These are phyloP conservation scores for Trissolcus brochymenae DNA, from an alignment of 2,888 invertebrate genomes.

Conservation along the genomic window DNA sequence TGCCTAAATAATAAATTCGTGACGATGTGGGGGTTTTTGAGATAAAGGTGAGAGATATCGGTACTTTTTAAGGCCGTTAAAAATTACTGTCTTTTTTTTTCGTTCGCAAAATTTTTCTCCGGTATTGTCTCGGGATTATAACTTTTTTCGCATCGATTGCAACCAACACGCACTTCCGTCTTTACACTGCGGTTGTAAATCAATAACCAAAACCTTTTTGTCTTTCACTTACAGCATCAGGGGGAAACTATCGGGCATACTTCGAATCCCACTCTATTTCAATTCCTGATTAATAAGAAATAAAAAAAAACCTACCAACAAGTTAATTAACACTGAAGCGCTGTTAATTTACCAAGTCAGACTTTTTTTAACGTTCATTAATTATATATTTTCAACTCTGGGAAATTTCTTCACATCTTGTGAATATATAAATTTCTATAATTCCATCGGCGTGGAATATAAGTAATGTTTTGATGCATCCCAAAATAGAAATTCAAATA, in stretches of 20 bases:
- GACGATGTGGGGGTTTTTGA: neutral
- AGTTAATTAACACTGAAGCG: too few relatives aligned
- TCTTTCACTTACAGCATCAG: conserved; percentile 16
- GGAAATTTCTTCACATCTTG: too few relatives aligned
- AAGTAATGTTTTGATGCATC: too few relatives aligned
- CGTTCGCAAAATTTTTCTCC: neutral
- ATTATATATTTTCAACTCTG: too few relatives aligned
- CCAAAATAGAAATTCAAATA: too few relatives aligned
- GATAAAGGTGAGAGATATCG: conserved; percentile 15
- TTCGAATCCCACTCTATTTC: too few relatives aligned
- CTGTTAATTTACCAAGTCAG: too few relatives aligned
- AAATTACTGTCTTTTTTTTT: conserved; percentile 11
- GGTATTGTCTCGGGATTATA: conserved; percentile 27
- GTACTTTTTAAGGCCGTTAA: conserved; percentile 12
- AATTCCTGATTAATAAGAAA: too few relatives aligned
- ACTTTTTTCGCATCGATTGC: conserved; percentile 25
- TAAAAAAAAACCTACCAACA: too few relatives aligned
- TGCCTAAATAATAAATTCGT: conserved; percentile 25
- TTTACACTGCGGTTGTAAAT: conserved; percentile 21
- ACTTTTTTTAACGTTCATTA: too few relatives aligned
- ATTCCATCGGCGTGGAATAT: too few relatives aligned
- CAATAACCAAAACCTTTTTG: conserved; percentile 36
- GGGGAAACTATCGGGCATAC: neutral
- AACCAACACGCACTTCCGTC: conserved; percentile 41
- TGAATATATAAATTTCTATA: too few relatives aligned